A percentile compares a stretch with the other conserved stretches of the same genome.
These are phyloP conservation scores for Mythimna loreyi DNA, from an alignment of 2,888 invertebrate species.

Conservation along the genomic window DNA sequence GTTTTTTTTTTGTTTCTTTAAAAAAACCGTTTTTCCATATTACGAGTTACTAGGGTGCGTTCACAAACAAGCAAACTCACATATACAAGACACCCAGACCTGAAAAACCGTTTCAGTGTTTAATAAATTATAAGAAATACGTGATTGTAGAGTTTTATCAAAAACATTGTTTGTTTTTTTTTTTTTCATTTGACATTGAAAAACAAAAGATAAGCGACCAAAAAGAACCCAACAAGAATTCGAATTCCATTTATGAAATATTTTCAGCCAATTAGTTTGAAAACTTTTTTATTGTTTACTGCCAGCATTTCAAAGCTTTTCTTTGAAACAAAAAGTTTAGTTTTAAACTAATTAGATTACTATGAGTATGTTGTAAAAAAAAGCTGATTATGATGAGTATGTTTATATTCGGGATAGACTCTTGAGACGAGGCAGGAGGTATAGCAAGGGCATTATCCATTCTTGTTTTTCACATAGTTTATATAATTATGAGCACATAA, in stretches of 20 bases:
- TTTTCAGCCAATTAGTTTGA: background rate
- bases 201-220: constrained; percentile 7
- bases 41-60: too few species aligned
- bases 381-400: too few species aligned
- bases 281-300: background rate
- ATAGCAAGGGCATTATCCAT: background rate
- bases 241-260: constrained; percentile 6
- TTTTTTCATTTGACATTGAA: background rate
- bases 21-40: too few species aligned
- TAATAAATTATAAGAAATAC: background rate
- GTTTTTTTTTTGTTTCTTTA: too few species aligned
- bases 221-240: background rate
- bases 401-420: background rate
- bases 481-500: too few species aligned
- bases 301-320: constrained; percentile 1
- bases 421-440: background rate
- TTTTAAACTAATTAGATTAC: background rate
- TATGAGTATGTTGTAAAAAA: too few species aligned
- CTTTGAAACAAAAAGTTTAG: background rate
- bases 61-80: too few species aligned
- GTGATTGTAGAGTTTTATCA: background rate
- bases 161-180: background rate
- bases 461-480: too few species aligned
- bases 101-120: too few species aligned
- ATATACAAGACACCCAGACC: too few species aligned